Evolutionary conservation across 2,113 vertebrate genomes (phyloP).

Genomic region (Heterochromis multidens): DNA sequence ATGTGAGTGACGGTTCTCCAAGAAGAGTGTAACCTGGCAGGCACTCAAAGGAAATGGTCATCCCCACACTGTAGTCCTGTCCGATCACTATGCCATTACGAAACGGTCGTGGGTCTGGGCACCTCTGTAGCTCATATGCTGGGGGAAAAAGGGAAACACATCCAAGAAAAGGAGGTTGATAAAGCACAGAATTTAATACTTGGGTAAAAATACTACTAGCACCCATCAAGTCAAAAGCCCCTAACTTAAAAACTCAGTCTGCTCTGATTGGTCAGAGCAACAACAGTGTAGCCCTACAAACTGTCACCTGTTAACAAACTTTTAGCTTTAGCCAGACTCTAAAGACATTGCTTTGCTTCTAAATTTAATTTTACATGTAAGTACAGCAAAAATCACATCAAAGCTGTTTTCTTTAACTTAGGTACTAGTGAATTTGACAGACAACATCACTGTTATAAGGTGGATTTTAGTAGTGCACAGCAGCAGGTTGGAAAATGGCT

Average conservation of each 20-base stretch:
- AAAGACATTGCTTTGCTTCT: not conserved
- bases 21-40: conserved; percentile 89
- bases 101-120: conserved; percentile 93
- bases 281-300: not conserved
- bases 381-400: not conserved
- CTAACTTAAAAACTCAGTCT: too few species aligned
- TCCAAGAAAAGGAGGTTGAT: not conserved
- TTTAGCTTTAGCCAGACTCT: not conserved
- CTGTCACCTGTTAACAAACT: not conserved
- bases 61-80: conserved; percentile 91
- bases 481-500: not conserved
- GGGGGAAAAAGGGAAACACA: not conserved
- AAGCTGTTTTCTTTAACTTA: not conserved
- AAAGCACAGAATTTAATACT: not conserved
- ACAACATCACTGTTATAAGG: not conserved
- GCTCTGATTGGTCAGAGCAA: too few species aligned
- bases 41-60: conserved; percentile 95
- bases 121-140: conserved; percentile 96
- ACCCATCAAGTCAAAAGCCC: too few species aligned
- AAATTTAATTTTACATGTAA: not conserved
- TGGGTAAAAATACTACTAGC: not conserved
- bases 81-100: conserved; percentile 93
- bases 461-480: not conserved
- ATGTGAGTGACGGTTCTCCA: conserved; percentile 91
- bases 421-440: not conserved